Conservation (phyloP, 2,113 vertebrate genomes). For the Antidorcas marsupialis region DNA sequence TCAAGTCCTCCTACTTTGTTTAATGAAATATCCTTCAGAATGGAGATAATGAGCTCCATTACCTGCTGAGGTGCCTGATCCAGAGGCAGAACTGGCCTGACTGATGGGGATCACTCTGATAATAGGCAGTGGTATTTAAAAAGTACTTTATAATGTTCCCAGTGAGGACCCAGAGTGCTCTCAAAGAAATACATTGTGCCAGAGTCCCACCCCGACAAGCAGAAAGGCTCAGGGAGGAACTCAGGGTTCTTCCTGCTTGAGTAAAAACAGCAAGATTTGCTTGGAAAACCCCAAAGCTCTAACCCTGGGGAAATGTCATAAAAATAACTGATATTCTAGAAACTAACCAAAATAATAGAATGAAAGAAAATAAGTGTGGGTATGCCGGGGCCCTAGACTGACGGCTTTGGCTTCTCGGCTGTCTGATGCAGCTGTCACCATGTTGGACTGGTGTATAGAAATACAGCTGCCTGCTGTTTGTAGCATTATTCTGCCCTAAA, state of each 20-base stretch:
- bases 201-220: conserved; percentile 16
- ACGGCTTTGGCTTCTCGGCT: rapidly evolving
- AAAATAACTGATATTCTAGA: conserved; percentile 27
- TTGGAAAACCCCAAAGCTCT: conserved; percentile 50
- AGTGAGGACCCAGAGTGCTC: conserved; percentile 40
- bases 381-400: rapidly evolving
- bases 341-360: background rate
- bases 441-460: background rate
- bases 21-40: conserved; percentile 48
- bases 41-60: conserved; percentile 41
- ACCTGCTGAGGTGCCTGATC: conserved; percentile 42
- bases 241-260: conserved; percentile 55
- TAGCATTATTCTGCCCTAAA: conserved; percentile 9
- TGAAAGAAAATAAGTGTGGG: background rate
- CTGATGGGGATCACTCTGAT: conserved; percentile 42
- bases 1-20: conserved; percentile 34
- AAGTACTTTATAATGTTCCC: conserved; percentile 59
- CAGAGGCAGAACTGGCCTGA: conserved; percentile 51
- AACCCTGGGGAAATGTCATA: conserved; percentile 1
- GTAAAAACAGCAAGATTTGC: conserved; percentile 3
- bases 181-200: conserved; percentile 39
- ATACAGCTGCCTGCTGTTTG: background rate
- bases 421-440: background rate
- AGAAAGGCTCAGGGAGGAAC: conserved; percentile 52
- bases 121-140: conserved; percentile 62